Percentiles rank a stretch among this genome's conserved stretches.
Conservation (phyloP, 1,140 invertebrate genomes). For the Lordiphosa collinella region DNA sequence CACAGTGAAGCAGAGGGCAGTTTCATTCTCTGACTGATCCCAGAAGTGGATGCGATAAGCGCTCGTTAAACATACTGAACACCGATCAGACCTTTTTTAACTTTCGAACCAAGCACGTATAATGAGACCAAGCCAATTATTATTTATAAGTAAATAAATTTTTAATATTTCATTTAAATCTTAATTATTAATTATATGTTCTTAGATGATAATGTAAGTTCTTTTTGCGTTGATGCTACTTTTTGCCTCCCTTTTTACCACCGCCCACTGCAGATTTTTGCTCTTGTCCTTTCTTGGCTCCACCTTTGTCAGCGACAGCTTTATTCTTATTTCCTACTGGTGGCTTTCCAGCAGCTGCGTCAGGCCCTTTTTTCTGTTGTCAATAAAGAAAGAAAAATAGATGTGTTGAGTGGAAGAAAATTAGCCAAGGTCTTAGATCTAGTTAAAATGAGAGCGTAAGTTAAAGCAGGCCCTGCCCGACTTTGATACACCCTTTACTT, state of each 20-base stretch:
- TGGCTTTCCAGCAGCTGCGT: constrained; percentile 26
- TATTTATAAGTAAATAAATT: constrained; percentile 21
- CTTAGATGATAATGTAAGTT: constrained; percentile 34
- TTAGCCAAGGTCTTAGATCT: constrained; percentile 9
- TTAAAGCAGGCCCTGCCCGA: no score
- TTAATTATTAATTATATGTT: constrained; percentile 29
- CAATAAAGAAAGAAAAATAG: constrained; percentile 32
- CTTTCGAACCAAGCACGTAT: constrained; percentile 18
- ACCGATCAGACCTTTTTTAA: not conserved
- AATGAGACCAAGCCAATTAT: constrained; percentile 4
- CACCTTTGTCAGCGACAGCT: constrained; percentile 59
- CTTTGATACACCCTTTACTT: no score
- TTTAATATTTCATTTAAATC: constrained; percentile 38
- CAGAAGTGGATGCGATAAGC: no score
- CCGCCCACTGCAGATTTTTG: constrained; percentile 52
- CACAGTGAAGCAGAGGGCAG: no score
- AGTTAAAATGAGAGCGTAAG: no score
- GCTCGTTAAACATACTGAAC: no score
- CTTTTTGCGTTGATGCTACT: constrained; percentile 59
- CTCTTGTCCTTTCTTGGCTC: constrained; percentile 69
- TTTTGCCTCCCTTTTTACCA: constrained; percentile 72
- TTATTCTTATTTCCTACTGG: constrained; percentile 60
- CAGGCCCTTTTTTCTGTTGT: constrained; percentile 73
- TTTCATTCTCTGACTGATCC: no score
- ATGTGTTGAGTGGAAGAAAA: constrained; percentile 36